Base-by-base conservation (phyloP, 2,797 vertebrate genomes). In the Sebastiscus albofasciatus region DNA sequence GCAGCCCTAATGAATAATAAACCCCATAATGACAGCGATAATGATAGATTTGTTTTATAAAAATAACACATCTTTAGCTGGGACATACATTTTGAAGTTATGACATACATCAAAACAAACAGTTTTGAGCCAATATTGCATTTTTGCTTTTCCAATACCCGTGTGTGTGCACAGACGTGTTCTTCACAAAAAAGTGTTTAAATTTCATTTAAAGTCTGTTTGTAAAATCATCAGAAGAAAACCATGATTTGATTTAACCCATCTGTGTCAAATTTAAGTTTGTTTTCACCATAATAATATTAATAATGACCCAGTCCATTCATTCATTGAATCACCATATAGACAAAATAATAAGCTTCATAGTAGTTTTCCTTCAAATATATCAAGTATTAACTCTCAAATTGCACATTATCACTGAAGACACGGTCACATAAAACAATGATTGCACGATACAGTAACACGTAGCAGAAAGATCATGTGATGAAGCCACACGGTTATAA, bases 1-100 rank as follows among this genome's bases (percentile, higher is more conserved):
- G 46, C 46, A 42, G 8, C 27, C 8, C 5, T 22, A 10, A 36
- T 16, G 5, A 36, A 39, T 36, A 8, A 55, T 26, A 13, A 20
- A 42, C 16, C 8, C 42, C 46, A 29, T 12, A 31, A 1, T 9
- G 20, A 62, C 1, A 42, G 8, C 64, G 31, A 33, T 14, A 1
- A 46, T n/a, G 70, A 77, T 29, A 6, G 20, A 42, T 16, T 24
- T 64, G 66, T 80, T 82, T 82, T 92, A 91, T 73, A 90, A 93
- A 94, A 94, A 94, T 88, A 93, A 42, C 77, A 75, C 72, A 49
- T 90, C 61, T 94, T 93, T 90, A 85, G 54, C 49, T 26, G 22
- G 55, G 62, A 79, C 20, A 4, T 7, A 77, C 66, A 72, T 64
- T 72, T 77, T 60, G 5, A 33, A 75, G 27, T 75, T 16, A 39